phyloP scores from a whole-genome alignment of 2,888 invertebrate species.

The Aspidiotus rigidus region DNA sequence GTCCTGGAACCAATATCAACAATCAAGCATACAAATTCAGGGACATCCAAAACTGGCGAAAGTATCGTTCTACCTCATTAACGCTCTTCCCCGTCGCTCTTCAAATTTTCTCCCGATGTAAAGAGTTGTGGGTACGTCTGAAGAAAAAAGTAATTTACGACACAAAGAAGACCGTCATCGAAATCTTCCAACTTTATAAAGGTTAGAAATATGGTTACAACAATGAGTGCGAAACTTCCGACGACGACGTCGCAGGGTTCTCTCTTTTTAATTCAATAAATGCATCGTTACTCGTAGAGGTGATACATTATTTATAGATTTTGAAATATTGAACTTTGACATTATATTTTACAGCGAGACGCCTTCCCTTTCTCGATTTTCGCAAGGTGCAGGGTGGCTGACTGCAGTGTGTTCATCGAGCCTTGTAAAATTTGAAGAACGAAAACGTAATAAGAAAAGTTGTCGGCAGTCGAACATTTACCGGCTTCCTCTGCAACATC shows the following conservation, averaged over 20 bases:
- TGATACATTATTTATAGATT: conserved; percentile 4
- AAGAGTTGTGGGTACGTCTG: not conserved
- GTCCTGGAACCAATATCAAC: too few relatives aligned
- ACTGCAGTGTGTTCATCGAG: too few relatives aligned
- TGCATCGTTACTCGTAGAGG: not conserved
- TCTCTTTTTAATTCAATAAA: not conserved
- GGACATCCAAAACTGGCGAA: too few relatives aligned
- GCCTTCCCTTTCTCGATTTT: not conserved
- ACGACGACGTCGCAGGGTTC: not conserved
- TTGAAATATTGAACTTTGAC: conserved; percentile 2
- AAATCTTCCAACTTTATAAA: not conserved
- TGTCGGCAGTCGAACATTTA: conserved; percentile 7
- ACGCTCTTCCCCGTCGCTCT: not conserved
- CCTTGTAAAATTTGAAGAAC: not conserved
- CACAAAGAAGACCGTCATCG: not conserved
- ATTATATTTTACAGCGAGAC: not conserved
- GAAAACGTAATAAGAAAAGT: conserved; percentile 8
- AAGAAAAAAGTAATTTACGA: conserved; percentile 2
- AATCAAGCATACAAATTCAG: too few relatives aligned
- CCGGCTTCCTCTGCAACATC: conserved; percentile 5
- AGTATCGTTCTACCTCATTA: not conserved
- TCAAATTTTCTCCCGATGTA: not conserved
- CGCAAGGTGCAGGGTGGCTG: not conserved
- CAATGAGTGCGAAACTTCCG: not conserved
- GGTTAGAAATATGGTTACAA: conserved; percentile 1